phyloP scores from a whole-genome alignment of 2,888 invertebrate genomes.

The Apamea sordens region DNA sequence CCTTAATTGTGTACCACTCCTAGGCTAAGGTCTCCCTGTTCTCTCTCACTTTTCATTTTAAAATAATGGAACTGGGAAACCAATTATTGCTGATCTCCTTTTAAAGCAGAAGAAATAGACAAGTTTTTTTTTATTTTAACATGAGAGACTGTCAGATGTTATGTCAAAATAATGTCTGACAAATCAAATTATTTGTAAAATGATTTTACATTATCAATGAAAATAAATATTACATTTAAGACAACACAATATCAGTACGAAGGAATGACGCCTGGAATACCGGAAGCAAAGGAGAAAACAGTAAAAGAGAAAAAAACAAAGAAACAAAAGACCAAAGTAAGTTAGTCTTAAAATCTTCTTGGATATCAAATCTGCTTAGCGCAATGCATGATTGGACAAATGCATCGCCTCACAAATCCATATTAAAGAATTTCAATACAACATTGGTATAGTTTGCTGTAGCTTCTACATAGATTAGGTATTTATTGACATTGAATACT shows the following conservation, averaged over 20 bases:
- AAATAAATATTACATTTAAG: conserved; percentile 47
- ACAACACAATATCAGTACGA: conserved; percentile 34
- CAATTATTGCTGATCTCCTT: conserved; percentile 21
- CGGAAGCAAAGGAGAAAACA: conserved; percentile 51
- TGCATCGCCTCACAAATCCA: neutral
- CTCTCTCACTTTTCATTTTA: neutral
- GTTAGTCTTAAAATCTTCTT: conserved; percentile 15
- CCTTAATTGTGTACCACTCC: neutral
- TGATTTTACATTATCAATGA: conserved; percentile 56
- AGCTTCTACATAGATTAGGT: neutral
- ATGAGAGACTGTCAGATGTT: conserved; percentile 45
- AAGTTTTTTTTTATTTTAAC: conserved; percentile 18
- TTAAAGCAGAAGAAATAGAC: conserved; percentile 28
- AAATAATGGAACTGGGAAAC: neutral
- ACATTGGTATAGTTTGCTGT: neutral
- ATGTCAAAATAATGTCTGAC: conserved; percentile 62
- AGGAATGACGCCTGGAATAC: conserved; percentile 63
- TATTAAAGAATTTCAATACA: conserved; percentile 1
- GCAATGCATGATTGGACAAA: neutral
- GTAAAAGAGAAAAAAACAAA: conserved; percentile 62
- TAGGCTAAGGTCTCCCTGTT: neutral
- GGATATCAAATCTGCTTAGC: neutral
- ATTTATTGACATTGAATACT: neutral
- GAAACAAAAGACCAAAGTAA: conserved; percentile 61
- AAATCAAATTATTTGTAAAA: conserved; percentile 66